Evolutionary conservation across 2,888 invertebrate genomes (phyloP).

Genomic region (Nomada flava): DNA sequence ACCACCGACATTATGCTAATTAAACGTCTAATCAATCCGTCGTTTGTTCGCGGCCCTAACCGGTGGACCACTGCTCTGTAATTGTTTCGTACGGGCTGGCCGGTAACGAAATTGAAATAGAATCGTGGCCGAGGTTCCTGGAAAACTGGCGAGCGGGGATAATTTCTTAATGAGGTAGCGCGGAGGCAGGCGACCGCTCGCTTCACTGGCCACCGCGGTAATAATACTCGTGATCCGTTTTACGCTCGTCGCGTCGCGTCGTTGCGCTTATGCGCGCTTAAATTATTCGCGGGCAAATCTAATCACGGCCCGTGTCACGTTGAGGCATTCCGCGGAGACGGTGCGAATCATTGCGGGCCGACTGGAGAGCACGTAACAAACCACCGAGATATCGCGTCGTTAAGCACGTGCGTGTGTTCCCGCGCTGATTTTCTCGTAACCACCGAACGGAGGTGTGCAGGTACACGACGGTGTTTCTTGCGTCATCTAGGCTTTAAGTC

Average conservation of each 20-base stretch:
- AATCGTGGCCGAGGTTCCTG: conserved; percentile 11
- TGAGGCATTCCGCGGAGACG: conserved; percentile 13
- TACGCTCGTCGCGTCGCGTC: conserved; percentile 20
- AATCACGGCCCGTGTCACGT: conserved; percentile 44
- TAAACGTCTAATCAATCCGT: conserved; percentile 76
- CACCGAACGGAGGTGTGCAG: background rate
- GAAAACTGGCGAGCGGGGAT: conserved; percentile 1
- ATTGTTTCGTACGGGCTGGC: conserved; percentile 47
- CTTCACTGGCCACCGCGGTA: conserved; percentile 50
- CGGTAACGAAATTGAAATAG: conserved; percentile 35
- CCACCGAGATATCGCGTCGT: conserved; percentile 34
- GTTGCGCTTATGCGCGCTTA: conserved; percentile 35
- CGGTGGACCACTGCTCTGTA: conserved; percentile 32
- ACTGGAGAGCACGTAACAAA: conserved; percentile 51
- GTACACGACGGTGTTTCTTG: conserved; percentile 7
- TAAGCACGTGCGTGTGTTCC: conserved; percentile 24
- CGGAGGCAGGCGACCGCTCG: conserved; percentile 34
- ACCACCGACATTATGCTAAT: conserved; percentile 75
- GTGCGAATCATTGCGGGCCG: conserved; percentile 48
- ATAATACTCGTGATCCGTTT: conserved; percentile 54
- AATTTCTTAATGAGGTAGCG: conserved; percentile 40
- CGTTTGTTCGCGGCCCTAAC: conserved; percentile 61
- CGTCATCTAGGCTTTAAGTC: background rate
- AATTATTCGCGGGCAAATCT: conserved; percentile 44
- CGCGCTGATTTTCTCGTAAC: conserved; percentile 30